Percentiles rank a stretch among this genome's conserved stretches.
Evolutionary conservation across 2,113 vertebrate species (phyloP).

Genomic region (Takifugu bimaculatus): DNA sequence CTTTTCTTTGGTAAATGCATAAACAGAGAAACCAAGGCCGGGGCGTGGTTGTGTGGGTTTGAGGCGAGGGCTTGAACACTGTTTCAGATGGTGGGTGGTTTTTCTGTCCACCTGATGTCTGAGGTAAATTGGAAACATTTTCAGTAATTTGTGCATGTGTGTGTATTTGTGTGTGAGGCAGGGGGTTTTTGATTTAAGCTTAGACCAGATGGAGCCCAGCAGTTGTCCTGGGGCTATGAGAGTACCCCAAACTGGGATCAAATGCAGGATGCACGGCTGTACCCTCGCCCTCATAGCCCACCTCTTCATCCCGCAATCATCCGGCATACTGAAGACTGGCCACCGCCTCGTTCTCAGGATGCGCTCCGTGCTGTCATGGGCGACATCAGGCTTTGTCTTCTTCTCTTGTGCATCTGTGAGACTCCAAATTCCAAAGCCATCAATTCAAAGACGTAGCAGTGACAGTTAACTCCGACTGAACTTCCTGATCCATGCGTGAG

Average conservation of each 20-base stretch:
- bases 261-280: conserved; percentile 63
- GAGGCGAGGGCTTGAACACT: conserved; percentile 10
- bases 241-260: conserved; percentile 74
- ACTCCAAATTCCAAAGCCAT: background rate
- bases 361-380: no score
- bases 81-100: conserved; percentile 26
- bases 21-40: no score
- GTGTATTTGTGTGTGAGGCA: conserved; percentile 18
- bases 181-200: conserved; percentile 70
- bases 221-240: conserved; percentile 63
- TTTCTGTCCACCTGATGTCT: background rate
- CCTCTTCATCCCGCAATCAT: conserved; percentile 33
- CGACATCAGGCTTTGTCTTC: no score
- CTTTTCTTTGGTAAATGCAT: conserved; percentile 52
- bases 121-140: background rate
- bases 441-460: background rate
- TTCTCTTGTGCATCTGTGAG: background rate
- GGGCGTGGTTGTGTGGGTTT: background rate
- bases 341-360: conserved; percentile 10
- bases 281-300: conserved; percentile 53
- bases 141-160: conserved; percentile 5
- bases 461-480: conserved; percentile 27
- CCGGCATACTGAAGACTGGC: conserved; percentile 4
- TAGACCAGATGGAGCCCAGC: conserved; percentile 77
- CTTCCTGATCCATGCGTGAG: conserved; percentile 30